phyloP scores from a whole-genome alignment of 2,113 vertebrate species.

The Microcebus tavaratra region DNA sequence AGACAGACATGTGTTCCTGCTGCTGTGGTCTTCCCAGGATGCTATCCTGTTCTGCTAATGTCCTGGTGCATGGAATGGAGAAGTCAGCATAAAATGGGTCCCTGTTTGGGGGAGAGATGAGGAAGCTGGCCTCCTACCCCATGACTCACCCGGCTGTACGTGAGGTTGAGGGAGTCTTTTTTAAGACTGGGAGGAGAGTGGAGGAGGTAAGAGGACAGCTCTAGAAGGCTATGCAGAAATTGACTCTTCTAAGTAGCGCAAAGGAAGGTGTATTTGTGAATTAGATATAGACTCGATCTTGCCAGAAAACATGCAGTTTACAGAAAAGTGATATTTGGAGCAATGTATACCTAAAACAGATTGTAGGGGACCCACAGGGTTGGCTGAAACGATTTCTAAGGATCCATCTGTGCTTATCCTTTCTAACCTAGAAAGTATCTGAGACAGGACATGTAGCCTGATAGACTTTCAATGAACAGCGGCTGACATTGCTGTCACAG shows the following conservation, averaged over 20 bases:
- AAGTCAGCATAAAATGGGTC: not conserved
- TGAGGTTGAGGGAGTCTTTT: conserved; percentile 52
- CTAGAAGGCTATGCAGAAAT: not conserved
- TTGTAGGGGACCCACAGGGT: not conserved
- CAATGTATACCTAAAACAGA: not conserved
- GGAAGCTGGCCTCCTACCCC: conserved; percentile 43
- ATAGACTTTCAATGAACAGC: not conserved
- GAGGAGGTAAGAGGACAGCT: conserved; percentile 52
- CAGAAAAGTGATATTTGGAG: conserved; percentile 15
- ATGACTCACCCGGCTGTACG: conserved; percentile 63
- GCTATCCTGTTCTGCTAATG: not conserved
- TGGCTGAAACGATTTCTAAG: not conserved
- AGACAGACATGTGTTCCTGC: not conserved
- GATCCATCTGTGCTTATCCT: not conserved
- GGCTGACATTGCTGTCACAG: not conserved
- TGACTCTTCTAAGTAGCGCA: not conserved
- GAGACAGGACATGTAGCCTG: not conserved
- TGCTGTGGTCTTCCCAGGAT: not conserved
- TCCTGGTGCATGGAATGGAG: not conserved
- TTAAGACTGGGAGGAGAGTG: conserved; percentile 51
- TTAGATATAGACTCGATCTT: not conserved
- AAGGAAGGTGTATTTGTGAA: not conserved
- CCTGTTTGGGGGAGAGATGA: not conserved
- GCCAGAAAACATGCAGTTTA: not conserved
- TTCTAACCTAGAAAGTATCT: not conserved